phyloP scores from a whole-genome alignment of 92 coral and sea anemone species.

The Palythoa heliodiscus region DNA sequence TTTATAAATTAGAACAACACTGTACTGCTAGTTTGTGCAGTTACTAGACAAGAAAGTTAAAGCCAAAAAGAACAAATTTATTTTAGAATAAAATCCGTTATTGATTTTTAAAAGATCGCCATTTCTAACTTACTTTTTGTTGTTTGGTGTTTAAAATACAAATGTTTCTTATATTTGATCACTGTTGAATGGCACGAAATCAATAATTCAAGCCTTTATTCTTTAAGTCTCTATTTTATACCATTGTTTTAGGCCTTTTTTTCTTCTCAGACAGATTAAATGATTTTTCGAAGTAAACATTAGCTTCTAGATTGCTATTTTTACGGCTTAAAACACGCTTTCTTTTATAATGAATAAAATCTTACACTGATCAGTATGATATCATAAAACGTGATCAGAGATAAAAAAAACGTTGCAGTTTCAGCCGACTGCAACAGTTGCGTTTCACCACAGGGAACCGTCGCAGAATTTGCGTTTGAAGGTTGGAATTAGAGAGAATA shows the following conservation, averaged over 20 bases:
- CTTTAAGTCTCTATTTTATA: too few relatives aligned
- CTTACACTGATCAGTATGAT: neutral
- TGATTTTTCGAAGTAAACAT: too few relatives aligned
- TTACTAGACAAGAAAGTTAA: conserved; percentile 10
- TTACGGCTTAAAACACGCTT: neutral
- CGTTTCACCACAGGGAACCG: neutral
- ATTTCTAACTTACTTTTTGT: neutral
- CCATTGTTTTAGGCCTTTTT: too few relatives aligned
- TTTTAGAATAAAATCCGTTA: neutral
- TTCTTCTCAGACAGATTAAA: too few relatives aligned
- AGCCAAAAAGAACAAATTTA: conserved; percentile 26
- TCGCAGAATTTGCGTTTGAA: conserved; percentile 4
- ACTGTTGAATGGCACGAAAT: too few relatives aligned
- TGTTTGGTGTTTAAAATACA: conserved; percentile 1
- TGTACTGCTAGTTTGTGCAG: conserved; percentile 16
- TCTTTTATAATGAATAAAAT: neutral
- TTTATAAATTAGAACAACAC: neutral
- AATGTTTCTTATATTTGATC: neutral
- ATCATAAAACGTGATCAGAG: neutral
- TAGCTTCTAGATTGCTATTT: neutral
- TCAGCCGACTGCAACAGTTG: conserved; percentile 16
- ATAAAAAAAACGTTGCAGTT: conserved; percentile 14
- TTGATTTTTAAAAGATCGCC: conserved; percentile 10
- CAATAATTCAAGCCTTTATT: too few relatives aligned
- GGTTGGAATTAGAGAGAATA: conserved; percentile 6